These are phyloP conservation scores for Antechinus flavipes DNA, from an alignment of 2,113 vertebrate genomes.

Conservation along the genomic window DNA sequence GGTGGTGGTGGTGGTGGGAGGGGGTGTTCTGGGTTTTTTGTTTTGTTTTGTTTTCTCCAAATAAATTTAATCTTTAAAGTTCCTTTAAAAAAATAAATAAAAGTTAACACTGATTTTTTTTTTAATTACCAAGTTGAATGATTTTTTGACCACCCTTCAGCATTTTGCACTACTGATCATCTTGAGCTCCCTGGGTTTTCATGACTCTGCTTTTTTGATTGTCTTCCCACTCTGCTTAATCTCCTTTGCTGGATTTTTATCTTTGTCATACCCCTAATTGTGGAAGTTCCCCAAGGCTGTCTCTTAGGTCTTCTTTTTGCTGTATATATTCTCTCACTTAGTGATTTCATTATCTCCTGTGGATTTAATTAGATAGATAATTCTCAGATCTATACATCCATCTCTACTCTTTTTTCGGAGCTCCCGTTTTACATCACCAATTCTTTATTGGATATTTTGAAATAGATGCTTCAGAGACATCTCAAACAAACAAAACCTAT, in stretches of 20 bases:
- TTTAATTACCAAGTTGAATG: background rate
- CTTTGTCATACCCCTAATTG: background rate
- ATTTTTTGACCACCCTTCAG: background rate
- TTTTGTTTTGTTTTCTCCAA: slow-evolving; percentile 78
- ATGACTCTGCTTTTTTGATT: background rate
- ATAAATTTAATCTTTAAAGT: slow-evolving; percentile 87
- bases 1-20: no score
- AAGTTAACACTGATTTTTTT: background rate
- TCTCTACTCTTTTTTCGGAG: background rate
- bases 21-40: slow-evolving; percentile 1
- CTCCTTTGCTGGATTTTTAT: background rate
- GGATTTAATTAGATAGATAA: background rate
- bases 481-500: background rate
- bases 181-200: background rate
- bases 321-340: background rate
- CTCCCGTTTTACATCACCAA: background rate
- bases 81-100: slow-evolving; percentile 38
- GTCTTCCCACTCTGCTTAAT: background rate
- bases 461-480: background rate
- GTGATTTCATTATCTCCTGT: background rate
- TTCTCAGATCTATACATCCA: background rate
- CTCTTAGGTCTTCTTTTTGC: background rate
- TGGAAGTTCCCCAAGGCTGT: background rate
- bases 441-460: background rate
- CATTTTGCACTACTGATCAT: background rate